Evolutionary conservation across 2,888 invertebrate genomes (phyloP).

Genomic region (Epinotia brunnichana): DNA sequence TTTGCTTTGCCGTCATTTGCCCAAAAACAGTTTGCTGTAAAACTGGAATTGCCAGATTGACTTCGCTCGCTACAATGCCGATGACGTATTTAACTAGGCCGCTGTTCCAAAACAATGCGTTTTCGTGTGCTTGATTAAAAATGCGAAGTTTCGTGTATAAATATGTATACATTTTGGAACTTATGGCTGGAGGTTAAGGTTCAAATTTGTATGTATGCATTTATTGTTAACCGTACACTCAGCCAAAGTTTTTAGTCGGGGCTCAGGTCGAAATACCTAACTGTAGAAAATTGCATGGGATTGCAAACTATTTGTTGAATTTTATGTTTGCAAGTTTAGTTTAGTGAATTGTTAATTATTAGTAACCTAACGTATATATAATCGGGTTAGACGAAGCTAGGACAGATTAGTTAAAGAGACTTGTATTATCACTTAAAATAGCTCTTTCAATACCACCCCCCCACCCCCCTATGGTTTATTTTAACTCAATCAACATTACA

Average conservation of each 20-base stretch:
- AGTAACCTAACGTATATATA: no score
- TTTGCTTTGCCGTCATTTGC: neutral
- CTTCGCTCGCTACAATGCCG: slow-evolving; percentile 19
- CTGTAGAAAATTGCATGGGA: no score
- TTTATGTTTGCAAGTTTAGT: no score
- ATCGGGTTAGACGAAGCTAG: no score
- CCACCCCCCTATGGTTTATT: no score
- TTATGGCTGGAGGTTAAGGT: neutral
- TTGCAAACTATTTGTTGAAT: neutral
- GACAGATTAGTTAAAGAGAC: no score
- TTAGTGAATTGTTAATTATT: no score
- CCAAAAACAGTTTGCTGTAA: neutral
- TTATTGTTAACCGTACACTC: neutral
- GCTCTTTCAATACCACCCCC: no score
- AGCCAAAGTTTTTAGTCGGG: neutral
- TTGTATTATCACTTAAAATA: no score
- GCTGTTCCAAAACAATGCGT: slow-evolving; percentile 21
- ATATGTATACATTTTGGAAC: neutral
- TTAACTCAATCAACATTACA: no score
- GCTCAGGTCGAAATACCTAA: neutral
- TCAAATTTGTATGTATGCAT: no score
- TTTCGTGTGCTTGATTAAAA: slow-evolving; percentile 37
- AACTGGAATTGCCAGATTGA: slow-evolving; percentile 12
- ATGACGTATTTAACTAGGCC: slow-evolving; percentile 38
- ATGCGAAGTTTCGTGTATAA: slow-evolving; percentile 6